These are phyloP conservation scores for Melanerpes aurifrons DNA, from an alignment of 2,113 vertebrate genomes.

Conservation along the genomic window DNA sequence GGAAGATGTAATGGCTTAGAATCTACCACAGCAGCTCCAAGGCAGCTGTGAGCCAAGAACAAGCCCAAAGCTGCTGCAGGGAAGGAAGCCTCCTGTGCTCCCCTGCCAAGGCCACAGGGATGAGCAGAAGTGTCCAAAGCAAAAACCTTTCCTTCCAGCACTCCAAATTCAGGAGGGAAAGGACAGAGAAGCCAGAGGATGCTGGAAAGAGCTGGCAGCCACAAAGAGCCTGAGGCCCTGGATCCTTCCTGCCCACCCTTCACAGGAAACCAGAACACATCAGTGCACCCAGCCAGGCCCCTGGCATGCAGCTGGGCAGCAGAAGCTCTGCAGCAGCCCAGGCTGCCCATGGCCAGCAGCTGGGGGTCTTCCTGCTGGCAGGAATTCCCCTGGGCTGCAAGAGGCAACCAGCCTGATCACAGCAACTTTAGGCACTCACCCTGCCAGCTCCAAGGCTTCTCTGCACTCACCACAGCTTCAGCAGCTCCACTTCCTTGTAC, in stretches of 20 bases:
- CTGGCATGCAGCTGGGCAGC: accelerated
- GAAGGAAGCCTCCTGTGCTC: not conserved
- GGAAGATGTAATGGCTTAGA: not conserved
- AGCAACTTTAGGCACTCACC: not conserved
- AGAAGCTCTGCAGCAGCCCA: not conserved
- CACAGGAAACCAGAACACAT: not conserved
- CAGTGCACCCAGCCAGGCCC: not conserved
- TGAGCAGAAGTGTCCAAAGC: not conserved
- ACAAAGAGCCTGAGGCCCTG: not conserved
- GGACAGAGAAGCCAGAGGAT: not conserved
- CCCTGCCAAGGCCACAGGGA: not conserved
- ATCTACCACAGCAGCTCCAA: not conserved
- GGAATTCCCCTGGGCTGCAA: not conserved
- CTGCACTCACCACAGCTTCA: accelerated
- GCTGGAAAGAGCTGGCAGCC: not conserved
- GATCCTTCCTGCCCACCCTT: not conserved
- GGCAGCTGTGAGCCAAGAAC: not conserved
- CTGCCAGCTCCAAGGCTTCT: not conserved
- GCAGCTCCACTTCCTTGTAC: accelerated
- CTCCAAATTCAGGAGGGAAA: not conserved
- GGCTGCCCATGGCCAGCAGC: not conserved
- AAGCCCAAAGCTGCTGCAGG: not conserved
- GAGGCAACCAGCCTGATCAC: accelerated
- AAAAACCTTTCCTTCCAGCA: not conserved
- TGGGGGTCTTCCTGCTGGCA: not conserved